These are phyloP conservation scores for Machaerirhynchus nigripectus DNA, from an alignment of 2,113 vertebrate species.

Conservation along the genomic window DNA sequence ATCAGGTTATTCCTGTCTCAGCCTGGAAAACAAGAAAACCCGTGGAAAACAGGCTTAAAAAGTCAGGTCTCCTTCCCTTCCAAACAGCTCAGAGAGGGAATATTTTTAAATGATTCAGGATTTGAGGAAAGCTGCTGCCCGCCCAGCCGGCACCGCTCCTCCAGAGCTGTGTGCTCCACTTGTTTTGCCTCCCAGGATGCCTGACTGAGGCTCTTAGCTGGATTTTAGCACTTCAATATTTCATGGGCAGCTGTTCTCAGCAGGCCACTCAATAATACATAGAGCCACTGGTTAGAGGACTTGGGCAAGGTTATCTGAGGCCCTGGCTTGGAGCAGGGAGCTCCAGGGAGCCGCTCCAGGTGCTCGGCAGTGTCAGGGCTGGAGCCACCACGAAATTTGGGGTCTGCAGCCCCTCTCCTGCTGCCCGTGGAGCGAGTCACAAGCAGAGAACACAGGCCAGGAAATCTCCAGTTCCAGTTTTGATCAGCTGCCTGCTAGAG, in stretches of 20 bases:
- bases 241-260: slow-evolving; percentile 63
- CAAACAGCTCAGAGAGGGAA: neutral
- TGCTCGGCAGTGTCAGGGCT: neutral
- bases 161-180: neutral
- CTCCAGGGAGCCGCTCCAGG: neutral
- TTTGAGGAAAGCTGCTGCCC: neutral
- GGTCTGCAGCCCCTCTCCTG: neutral
- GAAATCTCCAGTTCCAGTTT: neutral
- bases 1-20: neutral
- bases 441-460: neutral
- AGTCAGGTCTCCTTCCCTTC: neutral
- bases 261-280: slow-evolving; percentile 66
- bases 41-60: neutral
- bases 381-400: neutral
- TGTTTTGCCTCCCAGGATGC: slow-evolving; percentile 24
- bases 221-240: slow-evolving; percentile 66
- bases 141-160: neutral
- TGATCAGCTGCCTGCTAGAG: neutral
- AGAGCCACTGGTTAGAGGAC: slow-evolving; percentile 6
- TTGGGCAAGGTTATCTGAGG: slow-evolving; percentile 46
- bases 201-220: slow-evolving; percentile 37
- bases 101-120: slow-evolving; percentile 34
- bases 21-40: neutral
- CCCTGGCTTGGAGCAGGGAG: neutral
- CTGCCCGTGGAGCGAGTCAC: neutral